A percentile compares a stretch with the other conserved stretches of the same genome.
phyloP scores from a whole-genome alignment of 64 coral and sea anemone species.

The Acropora tenuis region DNA sequence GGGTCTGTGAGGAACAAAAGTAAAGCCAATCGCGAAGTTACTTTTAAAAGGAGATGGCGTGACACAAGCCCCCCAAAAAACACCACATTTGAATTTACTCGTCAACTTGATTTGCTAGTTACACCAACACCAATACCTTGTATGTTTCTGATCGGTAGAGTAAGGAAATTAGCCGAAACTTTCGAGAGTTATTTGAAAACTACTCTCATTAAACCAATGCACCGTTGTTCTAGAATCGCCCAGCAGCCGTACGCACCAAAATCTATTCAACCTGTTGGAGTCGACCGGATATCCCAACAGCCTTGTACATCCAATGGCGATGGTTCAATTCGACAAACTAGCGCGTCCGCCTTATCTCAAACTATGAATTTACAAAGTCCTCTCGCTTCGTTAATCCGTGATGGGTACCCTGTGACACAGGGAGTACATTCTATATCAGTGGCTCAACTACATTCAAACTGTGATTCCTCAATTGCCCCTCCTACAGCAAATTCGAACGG shows the following conservation, averaged over 20 bases:
- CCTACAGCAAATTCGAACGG: not conserved
- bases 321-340: not conserved
- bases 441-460: not conserved
- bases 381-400: constrained; percentile 50
- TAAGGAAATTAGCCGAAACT: not conserved
- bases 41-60: too few species aligned
- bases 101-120: too few species aligned
- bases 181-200: too few species aligned
- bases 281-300: not conserved
- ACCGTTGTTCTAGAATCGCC: not conserved
- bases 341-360: not conserved
- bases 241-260: constrained; percentile 6
- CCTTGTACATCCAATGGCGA: not conserved
- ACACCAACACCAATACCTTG: too few species aligned
- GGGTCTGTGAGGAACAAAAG: too few species aligned
- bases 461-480: not conserved
- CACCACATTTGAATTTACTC: too few species aligned
- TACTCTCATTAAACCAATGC: not conserved
- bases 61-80: too few species aligned
- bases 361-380: constrained; percentile 16
- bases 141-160: not conserved
- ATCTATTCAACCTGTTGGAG: constrained; percentile 18
- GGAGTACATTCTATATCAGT: not conserved
- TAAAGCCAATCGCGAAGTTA: too few species aligned
- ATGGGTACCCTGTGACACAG: constrained; percentile 36